A percentile compares a stretch with the other conserved stretches of the same genome.
phyloP scores from a whole-genome alignment of 2,888 invertebrate species.

The Ganaspis brasiliensis region DNA sequence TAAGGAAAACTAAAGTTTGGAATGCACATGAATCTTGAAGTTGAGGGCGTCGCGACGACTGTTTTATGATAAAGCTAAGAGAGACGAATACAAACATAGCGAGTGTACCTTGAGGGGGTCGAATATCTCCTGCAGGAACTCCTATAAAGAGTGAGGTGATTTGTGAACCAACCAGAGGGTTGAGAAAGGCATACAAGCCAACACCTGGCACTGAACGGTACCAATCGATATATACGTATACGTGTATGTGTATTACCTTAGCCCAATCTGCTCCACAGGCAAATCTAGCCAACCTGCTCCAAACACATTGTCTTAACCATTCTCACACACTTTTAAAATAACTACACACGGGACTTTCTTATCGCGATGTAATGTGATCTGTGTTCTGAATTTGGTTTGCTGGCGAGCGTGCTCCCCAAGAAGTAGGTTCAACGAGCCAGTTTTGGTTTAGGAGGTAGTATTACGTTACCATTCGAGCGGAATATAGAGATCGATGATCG shows the following conservation, averaged over 20 bases:
- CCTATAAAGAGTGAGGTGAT: constrained; percentile 35
- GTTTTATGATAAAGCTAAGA: constrained; percentile 1
- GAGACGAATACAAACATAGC: not conserved
- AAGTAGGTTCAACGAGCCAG: constrained; percentile 26
- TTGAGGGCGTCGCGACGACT: not conserved
- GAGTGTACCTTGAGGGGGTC: constrained; percentile 21
- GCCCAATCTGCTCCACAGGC: constrained; percentile 11
- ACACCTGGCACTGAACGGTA: constrained; percentile 39
- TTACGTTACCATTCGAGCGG: constrained; percentile 21
- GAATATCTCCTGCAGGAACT: constrained; percentile 37
- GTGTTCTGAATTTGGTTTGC: constrained; percentile 24
- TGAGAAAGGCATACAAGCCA: constrained; percentile 30
- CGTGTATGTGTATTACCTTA: not conserved
- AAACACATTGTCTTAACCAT: constrained; percentile 2
- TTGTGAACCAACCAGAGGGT: constrained; percentile 32
- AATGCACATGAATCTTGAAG: too few relatives aligned
- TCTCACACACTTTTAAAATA: constrained; percentile 29
- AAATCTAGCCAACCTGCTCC: constrained; percentile 16
- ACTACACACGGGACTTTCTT: constrained; percentile 23
- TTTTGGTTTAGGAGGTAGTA: not conserved
- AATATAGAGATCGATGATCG: constrained; percentile 31
- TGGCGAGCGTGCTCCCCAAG: constrained; percentile 23
- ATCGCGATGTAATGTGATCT: constrained; percentile 29
- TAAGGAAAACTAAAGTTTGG: too few relatives aligned
- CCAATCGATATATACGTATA: constrained; percentile 39